A percentile compares a stretch with the other conserved stretches of the same genome.
Conservation (phyloP, 1,140 invertebrate species). For the Danaus melanippus region DNA sequence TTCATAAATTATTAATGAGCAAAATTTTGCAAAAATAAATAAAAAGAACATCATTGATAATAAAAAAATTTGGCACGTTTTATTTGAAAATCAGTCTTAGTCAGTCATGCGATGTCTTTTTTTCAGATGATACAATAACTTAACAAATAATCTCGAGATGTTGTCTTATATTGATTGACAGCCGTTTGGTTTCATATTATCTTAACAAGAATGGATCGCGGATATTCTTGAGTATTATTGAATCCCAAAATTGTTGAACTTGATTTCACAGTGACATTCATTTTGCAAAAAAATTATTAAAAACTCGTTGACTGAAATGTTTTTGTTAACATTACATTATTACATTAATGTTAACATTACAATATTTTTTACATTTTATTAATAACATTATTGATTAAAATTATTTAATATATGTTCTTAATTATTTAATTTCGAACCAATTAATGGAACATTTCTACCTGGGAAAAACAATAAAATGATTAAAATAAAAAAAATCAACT, state of each 20-base stretch:
- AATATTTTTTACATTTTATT: background rate
- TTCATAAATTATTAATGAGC: conserved; percentile 1
- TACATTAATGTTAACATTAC: background rate
- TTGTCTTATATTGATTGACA: conserved; percentile 31
- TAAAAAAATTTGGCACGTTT: conserved; percentile 3
- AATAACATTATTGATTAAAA: too few relatives aligned
- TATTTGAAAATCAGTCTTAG: conserved; percentile 9
- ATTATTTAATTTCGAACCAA: too few relatives aligned
- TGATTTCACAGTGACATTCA: conserved; percentile 17
- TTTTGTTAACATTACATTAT: conserved; percentile 2
- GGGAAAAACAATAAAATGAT: too few relatives aligned
- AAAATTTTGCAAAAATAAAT: background rate
- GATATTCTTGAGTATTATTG: conserved; percentile 19
- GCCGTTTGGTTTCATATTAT: conserved; percentile 28
- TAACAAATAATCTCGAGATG: conserved; percentile 10
- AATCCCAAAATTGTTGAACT: conserved; percentile 21
- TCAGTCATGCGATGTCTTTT: conserved; percentile 10
- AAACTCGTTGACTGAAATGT: conserved; percentile 6
- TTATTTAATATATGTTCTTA: too few relatives aligned
- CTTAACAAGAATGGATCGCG: conserved; percentile 13
- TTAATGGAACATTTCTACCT: too few relatives aligned
- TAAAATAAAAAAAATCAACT: conserved; percentile 24
- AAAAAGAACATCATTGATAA: background rate
- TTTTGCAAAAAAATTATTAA: conserved; percentile 7
- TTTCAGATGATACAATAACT: conserved; percentile 12